Percentiles rank a stretch among this genome's conserved stretches.
phyloP scores from a whole-genome alignment of 2,888 invertebrate genomes.

The Andrena bicolor region DNA sequence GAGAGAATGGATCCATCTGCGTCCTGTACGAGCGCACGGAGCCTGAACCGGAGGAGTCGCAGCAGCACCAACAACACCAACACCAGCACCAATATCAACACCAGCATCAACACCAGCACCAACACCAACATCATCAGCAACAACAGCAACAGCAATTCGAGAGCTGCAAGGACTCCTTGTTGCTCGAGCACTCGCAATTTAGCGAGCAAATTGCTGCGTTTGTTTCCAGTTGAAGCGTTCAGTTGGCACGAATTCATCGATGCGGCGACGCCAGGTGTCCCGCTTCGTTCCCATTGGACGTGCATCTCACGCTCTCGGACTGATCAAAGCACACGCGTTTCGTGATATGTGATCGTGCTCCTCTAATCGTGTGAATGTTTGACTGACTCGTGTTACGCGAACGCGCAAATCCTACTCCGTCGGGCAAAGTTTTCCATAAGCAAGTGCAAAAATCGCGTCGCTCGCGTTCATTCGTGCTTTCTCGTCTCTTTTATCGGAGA shows the following conservation, averaged over 20 bases:
- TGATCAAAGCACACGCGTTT: slow-evolving; percentile 64
- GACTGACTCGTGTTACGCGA: slow-evolving; percentile 38
- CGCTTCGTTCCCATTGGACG: slow-evolving; percentile 53
- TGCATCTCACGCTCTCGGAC: slow-evolving; percentile 65
- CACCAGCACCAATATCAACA: slow-evolving; percentile 60
- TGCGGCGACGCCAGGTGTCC: slow-evolving; percentile 51
- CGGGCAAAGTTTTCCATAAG: slow-evolving; percentile 7
- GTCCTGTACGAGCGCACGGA: slow-evolving; percentile 86
- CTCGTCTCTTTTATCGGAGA: not conserved
- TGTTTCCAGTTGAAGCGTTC: slow-evolving; percentile 82
- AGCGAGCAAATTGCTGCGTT: slow-evolving; percentile 83
- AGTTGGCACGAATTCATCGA: slow-evolving; percentile 27
- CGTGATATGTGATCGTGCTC: slow-evolving; percentile 70
- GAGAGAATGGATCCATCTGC: slow-evolving; percentile 89
- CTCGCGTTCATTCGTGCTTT: slow-evolving; percentile 3
- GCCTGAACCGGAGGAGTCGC: slow-evolving; percentile 75
- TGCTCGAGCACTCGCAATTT: slow-evolving; percentile 83
- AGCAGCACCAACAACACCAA: slow-evolving; percentile 61
- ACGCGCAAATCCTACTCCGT: slow-evolving; percentile 35
- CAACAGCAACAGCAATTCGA: slow-evolving; percentile 82
- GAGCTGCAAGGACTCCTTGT: slow-evolving; percentile 83
- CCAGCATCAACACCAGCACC: slow-evolving; percentile 59
- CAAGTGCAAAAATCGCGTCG: slow-evolving; percentile 13
- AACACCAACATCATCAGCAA: slow-evolving; percentile 61
- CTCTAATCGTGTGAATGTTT: slow-evolving; percentile 43